Base-by-base conservation (phyloP, 2,797 vertebrate species). In the Oceanodroma leucorhoa region DNA sequence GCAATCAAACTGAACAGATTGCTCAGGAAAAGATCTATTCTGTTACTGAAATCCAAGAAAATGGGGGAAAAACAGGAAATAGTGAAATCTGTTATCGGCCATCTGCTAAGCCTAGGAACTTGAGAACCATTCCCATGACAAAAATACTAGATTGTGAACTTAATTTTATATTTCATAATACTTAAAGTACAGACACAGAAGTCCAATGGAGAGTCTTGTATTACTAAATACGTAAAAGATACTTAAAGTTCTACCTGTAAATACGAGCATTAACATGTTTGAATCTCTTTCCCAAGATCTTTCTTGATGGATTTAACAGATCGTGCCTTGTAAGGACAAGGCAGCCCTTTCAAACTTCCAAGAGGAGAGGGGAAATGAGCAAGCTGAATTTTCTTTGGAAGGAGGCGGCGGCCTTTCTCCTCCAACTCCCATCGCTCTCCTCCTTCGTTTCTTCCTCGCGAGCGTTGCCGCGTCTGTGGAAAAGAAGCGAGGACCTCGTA, bases 1-100 rank as follows among this genome's bases (percentile, higher is more conserved):
- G 88, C 95, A 93, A 94, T 93, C 91, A 93, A 91, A 95, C 83
- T 54, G 94, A 96, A 95, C 95, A 96, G 95, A 96, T 97, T 97
- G 96, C 94, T 96, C 83, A 96, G 95, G 95, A 96, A 96, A 96
- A 96, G 91, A 96, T 95, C 95, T 96, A 96, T 97, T 96, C 95
- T 96, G 94, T 96, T 94, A 83, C 95, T 90, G 95, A 97, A 97
- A 97, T 97, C 95, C 95, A 97, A 95, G 93, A 97, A 97, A 97
- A 97, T 94, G 95, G 93, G 82, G 96, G 89, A 94, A 97, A 96
- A 96, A 96, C 93, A 96, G 96, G 95, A 97, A 96, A 94, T 96
- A 96, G 95, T 95, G 96, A 96, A 96, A 97, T 96, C 95, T 97
- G 96, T 97, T 97, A 94, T 92, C 94, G 0, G 94, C 95, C 95